These are phyloP conservation scores for Poecilia latipinna DNA, from an alignment of 2,113 vertebrate genomes.

Conservation along the genomic window DNA sequence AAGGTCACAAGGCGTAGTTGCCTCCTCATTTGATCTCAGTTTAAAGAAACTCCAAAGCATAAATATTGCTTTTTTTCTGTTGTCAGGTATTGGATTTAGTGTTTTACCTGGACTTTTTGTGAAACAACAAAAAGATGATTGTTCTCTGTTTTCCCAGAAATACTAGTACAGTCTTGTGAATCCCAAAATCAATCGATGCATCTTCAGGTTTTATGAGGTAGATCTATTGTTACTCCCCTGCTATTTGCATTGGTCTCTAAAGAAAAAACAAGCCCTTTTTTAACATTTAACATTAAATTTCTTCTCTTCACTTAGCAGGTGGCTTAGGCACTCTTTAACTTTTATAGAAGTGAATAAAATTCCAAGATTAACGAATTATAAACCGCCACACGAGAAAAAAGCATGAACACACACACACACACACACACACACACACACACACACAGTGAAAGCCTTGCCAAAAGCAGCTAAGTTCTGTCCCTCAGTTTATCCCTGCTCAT, in stretches of 20 bases:
- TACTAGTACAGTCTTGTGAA: neutral
- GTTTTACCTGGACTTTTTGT: neutral
- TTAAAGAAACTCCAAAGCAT: neutral
- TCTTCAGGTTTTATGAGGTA: neutral
- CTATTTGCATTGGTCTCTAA: neutral
- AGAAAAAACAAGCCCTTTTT: neutral
- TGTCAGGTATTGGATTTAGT: neutral
- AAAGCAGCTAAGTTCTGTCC: conserved; percentile 16
- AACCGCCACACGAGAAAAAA: neutral
- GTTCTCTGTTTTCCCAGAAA: neutral
- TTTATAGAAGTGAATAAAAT: neutral
- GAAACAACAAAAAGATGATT: neutral
- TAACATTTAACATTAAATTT: too few species aligned
- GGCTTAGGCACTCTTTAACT: neutral
- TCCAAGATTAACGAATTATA: conserved; percentile 17
- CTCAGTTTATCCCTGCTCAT: conserved; percentile 34
- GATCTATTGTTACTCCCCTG: neutral
- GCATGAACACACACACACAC: neutral
- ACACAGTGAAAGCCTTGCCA: conserved; percentile 10
- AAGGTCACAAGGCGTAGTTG: neutral
- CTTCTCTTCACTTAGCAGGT: neutral
- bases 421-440: neutral
- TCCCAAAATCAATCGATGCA: neutral
- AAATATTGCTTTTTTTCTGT: neutral
- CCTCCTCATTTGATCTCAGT: neutral